A percentile compares a stretch with the other conserved stretches of the same genome.
phyloP scores from a whole-genome alignment of 1,140 invertebrate species.

The Sycophila sp. region DNA sequence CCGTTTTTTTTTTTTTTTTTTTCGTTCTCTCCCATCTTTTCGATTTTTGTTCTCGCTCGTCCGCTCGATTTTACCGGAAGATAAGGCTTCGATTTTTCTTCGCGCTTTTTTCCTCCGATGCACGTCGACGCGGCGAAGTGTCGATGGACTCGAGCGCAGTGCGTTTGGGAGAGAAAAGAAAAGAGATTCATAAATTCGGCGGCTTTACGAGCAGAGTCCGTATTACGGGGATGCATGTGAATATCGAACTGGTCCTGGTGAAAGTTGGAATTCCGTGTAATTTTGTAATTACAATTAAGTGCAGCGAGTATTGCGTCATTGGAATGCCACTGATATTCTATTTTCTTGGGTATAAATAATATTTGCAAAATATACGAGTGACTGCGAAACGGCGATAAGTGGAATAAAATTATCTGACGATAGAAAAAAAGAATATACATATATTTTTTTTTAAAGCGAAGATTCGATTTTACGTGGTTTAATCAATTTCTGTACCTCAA shows the following conservation, averaged over 20 bases:
- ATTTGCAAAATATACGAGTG: not conserved
- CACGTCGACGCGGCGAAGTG: not conserved
- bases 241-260: not conserved
- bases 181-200: constrained; percentile 9
- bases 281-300: not conserved
- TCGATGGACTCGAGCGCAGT: not conserved
- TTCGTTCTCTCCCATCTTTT: not conserved
- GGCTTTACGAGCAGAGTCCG: constrained; percentile 13
- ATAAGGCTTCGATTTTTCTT: not conserved
- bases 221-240: not conserved
- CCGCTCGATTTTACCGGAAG: not conserved
- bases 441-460: no score
- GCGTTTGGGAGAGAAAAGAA: not conserved
- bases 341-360: not conserved
- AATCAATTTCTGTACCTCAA: no score
- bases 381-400: not conserved
- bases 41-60: not conserved
- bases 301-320: no score
- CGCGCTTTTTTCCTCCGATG: not conserved
- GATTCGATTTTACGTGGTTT: no score
- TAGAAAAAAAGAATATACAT: not conserved
- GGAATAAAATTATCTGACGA: no score
- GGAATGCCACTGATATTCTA: no score
- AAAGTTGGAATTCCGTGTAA: constrained; percentile 3
- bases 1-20: constrained; percentile 1